phyloP scores from a whole-genome alignment of 2,113 vertebrate genomes.

The Bombycilla garrulus region DNA sequence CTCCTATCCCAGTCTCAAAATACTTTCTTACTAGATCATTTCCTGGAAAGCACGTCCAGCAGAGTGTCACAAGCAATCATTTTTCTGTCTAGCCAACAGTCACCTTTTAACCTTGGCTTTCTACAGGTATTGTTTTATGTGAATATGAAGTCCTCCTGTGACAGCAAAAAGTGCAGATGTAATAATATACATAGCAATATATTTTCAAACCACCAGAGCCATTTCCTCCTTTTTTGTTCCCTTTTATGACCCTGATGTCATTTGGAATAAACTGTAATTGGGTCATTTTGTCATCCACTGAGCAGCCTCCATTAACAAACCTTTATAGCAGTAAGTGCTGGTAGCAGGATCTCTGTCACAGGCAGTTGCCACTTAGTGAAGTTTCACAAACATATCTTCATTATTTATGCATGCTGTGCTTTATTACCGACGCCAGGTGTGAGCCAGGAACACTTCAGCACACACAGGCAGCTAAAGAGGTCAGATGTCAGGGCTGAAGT shows the following conservation, averaged over 20 bases:
- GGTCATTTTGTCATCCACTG: constrained; percentile 36
- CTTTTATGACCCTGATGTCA: constrained; percentile 43
- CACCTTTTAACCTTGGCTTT: neutral
- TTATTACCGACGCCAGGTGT: constrained; percentile 61
- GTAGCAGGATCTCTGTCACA: constrained; percentile 62
- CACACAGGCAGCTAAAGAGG: constrained; percentile 44
- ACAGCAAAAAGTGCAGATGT: neutral
- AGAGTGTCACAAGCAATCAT: neutral
- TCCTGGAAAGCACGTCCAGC: neutral
- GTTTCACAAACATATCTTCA: constrained; percentile 65
- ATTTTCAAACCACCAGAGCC: neutral
- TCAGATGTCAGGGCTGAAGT: constrained; percentile 46
- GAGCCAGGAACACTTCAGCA: constrained; percentile 48
- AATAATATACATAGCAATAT: neutral
- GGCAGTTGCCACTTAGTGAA: constrained; percentile 71
- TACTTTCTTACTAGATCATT: neutral
- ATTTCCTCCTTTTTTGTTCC: constrained; percentile 55
- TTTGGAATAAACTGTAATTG: constrained; percentile 56
- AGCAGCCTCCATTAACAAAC: constrained; percentile 44
- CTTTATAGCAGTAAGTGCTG: constrained; percentile 14
- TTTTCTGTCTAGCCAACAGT: neutral
- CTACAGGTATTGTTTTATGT: neutral
- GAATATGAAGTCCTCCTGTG: neutral
- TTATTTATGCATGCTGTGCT: constrained; percentile 71
- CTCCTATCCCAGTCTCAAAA: neutral